phyloP scores from a whole-genome alignment of 2,113 vertebrate genomes.

The Phaethornis superciliosus region DNA sequence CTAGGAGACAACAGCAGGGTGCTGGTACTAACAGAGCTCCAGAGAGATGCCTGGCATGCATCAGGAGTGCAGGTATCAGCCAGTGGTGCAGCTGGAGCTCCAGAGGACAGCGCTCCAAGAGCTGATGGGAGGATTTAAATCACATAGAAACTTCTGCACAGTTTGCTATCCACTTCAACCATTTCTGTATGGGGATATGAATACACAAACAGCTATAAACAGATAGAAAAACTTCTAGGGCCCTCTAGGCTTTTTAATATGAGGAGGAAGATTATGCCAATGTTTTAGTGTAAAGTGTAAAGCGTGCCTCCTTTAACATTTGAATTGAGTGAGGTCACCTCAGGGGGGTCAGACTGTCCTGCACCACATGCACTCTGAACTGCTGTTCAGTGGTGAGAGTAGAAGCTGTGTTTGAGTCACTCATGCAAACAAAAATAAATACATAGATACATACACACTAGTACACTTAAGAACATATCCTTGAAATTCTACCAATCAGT shows the following conservation, averaged over 20 bases:
- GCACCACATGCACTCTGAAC: not conserved
- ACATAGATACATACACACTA: not conserved
- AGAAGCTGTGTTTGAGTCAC: constrained; percentile 12
- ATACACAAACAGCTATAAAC: not conserved
- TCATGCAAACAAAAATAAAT: constrained; percentile 34
- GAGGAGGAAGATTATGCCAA: not conserved
- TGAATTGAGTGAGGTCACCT: not conserved
- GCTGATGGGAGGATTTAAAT: not conserved
- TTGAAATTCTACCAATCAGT: constrained; percentile 41
- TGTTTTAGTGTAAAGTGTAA: not conserved
- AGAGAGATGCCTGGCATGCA: not conserved
- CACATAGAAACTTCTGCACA: not conserved
- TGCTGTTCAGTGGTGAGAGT: not conserved
- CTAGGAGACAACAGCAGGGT: not conserved
- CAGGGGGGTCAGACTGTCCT: not conserved
- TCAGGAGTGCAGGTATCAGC: not conserved
- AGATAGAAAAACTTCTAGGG: not conserved
- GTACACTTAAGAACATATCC: not conserved
- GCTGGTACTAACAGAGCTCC: not conserved
- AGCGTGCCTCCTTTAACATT: not conserved
- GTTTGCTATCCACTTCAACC: not conserved
- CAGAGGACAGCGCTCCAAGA: not conserved
- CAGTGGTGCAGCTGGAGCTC: not conserved
- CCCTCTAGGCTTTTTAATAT: not conserved
- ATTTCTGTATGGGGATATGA: not conserved